phyloP scores from a whole-genome alignment of 2,113 vertebrate species.

The Boleophthalmus pectinirostris region DNA sequence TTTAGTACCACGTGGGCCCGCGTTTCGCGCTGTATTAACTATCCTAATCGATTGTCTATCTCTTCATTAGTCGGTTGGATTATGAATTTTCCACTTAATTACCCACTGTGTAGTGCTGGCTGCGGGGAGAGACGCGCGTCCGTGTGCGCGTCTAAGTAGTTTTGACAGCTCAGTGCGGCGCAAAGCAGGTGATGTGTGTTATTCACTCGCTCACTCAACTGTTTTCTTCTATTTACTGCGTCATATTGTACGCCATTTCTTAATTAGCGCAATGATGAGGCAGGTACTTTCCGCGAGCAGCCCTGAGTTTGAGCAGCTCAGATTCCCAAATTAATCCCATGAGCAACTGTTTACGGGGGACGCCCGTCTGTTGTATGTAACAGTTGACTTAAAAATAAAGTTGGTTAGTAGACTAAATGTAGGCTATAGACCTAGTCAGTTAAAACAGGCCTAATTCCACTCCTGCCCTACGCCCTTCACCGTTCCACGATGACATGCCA shows the following conservation, averaged over 20 bases:
- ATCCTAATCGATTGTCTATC: conserved; percentile 59
- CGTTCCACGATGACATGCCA: neutral
- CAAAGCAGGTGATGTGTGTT: conserved; percentile 78
- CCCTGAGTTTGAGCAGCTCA: neutral
- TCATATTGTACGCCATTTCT: conserved; percentile 46
- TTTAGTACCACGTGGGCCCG: conserved; percentile 17
- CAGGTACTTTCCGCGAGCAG: conserved; percentile 19
- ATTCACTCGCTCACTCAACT: conserved; percentile 59
- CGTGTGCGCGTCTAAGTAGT: conserved; percentile 67
- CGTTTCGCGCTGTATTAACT: conserved; percentile 28
- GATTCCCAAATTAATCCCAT: conserved; percentile 5
- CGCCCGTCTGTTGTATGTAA: neutral
- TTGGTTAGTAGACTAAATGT: neutral
- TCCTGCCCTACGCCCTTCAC: too few relatives aligned
- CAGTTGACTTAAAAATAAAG: neutral
- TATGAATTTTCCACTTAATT: conserved; percentile 71
- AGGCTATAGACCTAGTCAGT: neutral
- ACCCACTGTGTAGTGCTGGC: conserved; percentile 45
- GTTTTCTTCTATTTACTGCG: conserved; percentile 65
- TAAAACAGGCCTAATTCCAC: neutral
- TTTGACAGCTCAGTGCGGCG: conserved; percentile 75
- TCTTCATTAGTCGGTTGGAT: conserved; percentile 70
- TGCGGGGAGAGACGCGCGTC: conserved; percentile 65
- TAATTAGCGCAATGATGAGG: conserved; percentile 21
- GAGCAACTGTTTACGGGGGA: neutral